phyloP scores from a whole-genome alignment of 2,888 invertebrate genomes.

The Melanostoma mellinum region DNA sequence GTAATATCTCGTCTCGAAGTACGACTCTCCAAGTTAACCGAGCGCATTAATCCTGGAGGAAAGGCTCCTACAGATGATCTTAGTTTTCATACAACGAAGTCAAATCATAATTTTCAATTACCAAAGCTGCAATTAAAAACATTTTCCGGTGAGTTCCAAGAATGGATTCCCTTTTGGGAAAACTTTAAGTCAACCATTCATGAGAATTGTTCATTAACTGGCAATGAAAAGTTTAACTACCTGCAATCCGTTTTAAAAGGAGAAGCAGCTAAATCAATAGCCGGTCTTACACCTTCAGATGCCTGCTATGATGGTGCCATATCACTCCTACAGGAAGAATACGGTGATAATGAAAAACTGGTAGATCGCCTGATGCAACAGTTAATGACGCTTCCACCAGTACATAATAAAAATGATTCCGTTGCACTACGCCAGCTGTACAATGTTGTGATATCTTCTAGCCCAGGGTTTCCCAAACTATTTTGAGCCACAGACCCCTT shows the following conservation, averaged over 20 bases:
- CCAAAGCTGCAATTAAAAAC: neutral
- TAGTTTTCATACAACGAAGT: neutral
- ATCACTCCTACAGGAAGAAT: neutral
- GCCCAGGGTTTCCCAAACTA: too few relatives aligned
- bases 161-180: conserved; percentile 24
- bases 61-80: neutral
- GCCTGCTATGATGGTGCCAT: conserved; percentile 2
- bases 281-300: conserved; percentile 4
- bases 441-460: neutral
- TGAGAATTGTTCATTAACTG: neutral
- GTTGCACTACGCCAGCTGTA: neutral
- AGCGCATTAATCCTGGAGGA: too few relatives aligned
- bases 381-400: neutral
- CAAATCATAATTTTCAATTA: neutral
- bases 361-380: conserved; percentile 9
- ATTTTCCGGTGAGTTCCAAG: conserved; percentile 1
- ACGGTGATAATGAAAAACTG: conserved; percentile 8
- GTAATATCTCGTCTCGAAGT: neutral
- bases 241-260: neutral
- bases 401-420: neutral
- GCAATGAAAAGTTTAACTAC: conserved; percentile 13
- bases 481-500: too few relatives aligned
- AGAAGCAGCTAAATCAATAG: neutral
- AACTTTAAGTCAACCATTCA: conserved; percentile 4
- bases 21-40: neutral